These are phyloP conservation scores for Hiodon tergisus DNA, from an alignment of 2,113 vertebrate species.

Conservation along the genomic window DNA sequence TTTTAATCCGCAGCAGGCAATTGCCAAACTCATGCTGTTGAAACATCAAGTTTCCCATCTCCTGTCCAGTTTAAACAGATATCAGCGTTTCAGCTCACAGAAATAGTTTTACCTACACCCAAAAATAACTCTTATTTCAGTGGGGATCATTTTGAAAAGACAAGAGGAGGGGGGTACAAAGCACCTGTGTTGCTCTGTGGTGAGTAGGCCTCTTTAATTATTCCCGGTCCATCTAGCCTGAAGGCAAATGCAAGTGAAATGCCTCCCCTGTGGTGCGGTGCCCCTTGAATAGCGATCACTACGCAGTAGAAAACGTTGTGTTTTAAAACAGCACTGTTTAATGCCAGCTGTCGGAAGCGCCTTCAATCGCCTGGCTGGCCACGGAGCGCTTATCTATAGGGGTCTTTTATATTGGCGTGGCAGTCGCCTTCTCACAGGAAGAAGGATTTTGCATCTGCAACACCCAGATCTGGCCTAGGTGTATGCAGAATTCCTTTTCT, in stretches of 20 bases:
- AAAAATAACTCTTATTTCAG: background rate
- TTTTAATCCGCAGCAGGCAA: background rate
- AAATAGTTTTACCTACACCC: background rate
- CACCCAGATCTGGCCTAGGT: too few species aligned
- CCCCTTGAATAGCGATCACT: too few species aligned
- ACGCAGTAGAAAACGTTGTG: too few species aligned
- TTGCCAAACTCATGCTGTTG: background rate
- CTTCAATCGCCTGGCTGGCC: background rate
- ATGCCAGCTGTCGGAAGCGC: background rate
- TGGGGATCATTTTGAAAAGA: background rate
- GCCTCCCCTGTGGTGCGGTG: too few species aligned
- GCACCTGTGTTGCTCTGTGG: background rate
- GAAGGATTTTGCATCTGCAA: background rate
- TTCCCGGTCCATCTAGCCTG: too few species aligned
- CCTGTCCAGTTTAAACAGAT: slow-evolving; percentile 1
- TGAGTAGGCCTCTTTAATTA: too few species aligned
- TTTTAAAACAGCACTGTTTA: background rate
- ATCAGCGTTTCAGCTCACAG: background rate
- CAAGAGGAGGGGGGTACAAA: background rate
- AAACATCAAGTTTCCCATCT: background rate
- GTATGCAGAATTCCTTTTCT: background rate
- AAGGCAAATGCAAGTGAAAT: too few species aligned
- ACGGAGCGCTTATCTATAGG: background rate
- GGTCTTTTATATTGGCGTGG: background rate
- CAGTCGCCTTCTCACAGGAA: background rate